phyloP scores from a whole-genome alignment of 2,113 vertebrate species.

The Anhinga anhinga region DNA sequence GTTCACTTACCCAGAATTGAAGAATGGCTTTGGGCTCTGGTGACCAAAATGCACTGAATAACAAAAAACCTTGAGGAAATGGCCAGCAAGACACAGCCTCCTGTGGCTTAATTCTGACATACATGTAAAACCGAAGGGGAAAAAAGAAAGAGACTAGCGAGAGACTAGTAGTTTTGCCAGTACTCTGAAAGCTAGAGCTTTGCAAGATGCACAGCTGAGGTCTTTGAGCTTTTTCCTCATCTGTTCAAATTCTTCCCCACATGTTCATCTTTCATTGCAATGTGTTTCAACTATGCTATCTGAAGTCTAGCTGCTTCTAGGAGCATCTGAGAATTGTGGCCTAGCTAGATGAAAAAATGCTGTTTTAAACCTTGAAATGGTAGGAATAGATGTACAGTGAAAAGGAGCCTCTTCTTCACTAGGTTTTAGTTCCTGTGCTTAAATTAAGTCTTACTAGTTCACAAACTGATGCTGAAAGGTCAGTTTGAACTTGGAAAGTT shows the following conservation, averaged over 20 bases:
- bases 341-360: neutral
- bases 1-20: neutral
- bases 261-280: neutral
- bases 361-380: neutral
- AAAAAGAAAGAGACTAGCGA: neutral
- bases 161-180: neutral
- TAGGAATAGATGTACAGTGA: neutral
- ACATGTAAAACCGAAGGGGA: neutral
- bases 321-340: neutral
- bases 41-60: neutral
- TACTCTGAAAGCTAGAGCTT: neutral
- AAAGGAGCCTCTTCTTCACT: neutral
- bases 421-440: neutral
- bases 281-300: neutral
- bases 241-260: neutral
- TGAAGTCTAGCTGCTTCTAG: neutral
- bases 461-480: neutral
- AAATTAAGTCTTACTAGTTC: neutral
- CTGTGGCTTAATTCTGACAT: neutral
- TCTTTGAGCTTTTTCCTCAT: neutral
- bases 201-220: neutral
- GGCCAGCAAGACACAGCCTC: neutral
- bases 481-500: neutral
- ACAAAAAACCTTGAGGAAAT: neutral
- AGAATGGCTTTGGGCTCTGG: neutral